A percentile compares a stretch with the other conserved stretches of the same genome.
phyloP scores from a whole-genome alignment of 2,113 vertebrate species.

The Phylloscopus trochiloides region DNA sequence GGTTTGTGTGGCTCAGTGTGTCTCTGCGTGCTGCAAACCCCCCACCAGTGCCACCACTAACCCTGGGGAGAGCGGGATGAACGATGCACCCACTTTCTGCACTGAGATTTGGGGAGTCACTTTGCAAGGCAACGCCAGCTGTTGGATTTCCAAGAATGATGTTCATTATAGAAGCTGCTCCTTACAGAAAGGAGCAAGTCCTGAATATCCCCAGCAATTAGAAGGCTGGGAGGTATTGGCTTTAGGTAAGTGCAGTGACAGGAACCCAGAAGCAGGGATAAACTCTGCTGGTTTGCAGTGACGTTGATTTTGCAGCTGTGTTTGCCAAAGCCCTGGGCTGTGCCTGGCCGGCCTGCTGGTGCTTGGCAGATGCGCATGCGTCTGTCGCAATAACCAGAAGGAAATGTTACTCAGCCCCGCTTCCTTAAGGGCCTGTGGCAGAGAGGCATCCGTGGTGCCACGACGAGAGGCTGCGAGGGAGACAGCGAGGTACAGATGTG shows the following conservation, averaged over 20 bases:
- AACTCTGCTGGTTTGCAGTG: fast-evolving
- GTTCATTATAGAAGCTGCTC: not conserved
- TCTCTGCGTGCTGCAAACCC: not conserved
- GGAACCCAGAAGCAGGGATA: not conserved
- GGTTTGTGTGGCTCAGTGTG: not conserved
- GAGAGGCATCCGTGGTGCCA: fast-evolving
- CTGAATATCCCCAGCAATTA: not conserved
- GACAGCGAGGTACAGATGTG: fast-evolving
- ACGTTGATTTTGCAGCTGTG: not conserved
- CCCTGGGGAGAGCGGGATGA: fast-evolving
- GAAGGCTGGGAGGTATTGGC: not conserved
- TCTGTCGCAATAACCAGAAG: not conserved
- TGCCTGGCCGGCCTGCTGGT: not conserved
- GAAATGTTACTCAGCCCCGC: not conserved
- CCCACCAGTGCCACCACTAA: fast-evolving
- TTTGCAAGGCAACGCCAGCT: not conserved
- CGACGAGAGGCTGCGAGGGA: not conserved
- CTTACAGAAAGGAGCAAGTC: not conserved
- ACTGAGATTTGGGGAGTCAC: not conserved
- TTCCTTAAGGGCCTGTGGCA: fast-evolving
- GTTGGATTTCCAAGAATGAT: not conserved
- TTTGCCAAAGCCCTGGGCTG: not conserved
- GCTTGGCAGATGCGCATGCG: not conserved
- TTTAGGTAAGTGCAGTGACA: fast-evolving
- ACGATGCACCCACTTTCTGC: not conserved